phyloP scores from a whole-genome alignment of 2,113 vertebrate genomes.

The Pterophyllum scalare region DNA sequence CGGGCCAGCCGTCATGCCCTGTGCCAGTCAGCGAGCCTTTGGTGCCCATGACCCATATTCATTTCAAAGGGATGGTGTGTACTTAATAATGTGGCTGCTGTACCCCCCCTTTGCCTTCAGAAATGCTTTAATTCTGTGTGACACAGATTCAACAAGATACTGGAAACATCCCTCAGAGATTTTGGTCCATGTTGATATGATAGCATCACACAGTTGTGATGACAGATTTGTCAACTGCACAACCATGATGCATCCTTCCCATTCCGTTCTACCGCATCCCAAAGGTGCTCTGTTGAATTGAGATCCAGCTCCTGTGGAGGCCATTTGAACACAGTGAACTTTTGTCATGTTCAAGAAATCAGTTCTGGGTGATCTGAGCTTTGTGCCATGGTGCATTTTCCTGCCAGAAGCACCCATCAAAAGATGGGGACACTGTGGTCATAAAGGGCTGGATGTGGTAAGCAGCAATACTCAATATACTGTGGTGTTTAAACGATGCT shows the following conservation, averaged over 20 bases:
- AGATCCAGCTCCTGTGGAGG: not conserved
- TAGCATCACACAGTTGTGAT: not conserved
- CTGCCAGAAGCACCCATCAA: not conserved
- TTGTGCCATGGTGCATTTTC: not conserved
- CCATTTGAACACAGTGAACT: not conserved
- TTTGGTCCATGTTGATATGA: not conserved
- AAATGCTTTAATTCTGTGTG: not conserved
- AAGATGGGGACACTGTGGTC: not conserved
- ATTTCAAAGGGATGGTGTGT: not conserved
- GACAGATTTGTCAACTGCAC: not conserved
- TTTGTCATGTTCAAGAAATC: not conserved
- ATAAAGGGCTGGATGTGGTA: not conserved
- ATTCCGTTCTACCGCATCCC: not conserved
- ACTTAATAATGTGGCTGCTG: not conserved
- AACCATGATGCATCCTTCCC: not conserved
- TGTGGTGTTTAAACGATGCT: no score
- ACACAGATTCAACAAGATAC: not conserved
- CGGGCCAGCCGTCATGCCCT: not conserved
- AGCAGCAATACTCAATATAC: not conserved
- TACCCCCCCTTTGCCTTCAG: not conserved
- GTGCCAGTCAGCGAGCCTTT: not conserved
- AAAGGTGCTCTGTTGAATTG: not conserved
- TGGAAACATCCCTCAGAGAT: not conserved
- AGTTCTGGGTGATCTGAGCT: not conserved
- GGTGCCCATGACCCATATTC: not conserved